Percentiles rank a stretch among this genome's conserved stretches.
Conservation (phyloP, 2,113 vertebrate species). For the Tichodroma muraria region DNA sequence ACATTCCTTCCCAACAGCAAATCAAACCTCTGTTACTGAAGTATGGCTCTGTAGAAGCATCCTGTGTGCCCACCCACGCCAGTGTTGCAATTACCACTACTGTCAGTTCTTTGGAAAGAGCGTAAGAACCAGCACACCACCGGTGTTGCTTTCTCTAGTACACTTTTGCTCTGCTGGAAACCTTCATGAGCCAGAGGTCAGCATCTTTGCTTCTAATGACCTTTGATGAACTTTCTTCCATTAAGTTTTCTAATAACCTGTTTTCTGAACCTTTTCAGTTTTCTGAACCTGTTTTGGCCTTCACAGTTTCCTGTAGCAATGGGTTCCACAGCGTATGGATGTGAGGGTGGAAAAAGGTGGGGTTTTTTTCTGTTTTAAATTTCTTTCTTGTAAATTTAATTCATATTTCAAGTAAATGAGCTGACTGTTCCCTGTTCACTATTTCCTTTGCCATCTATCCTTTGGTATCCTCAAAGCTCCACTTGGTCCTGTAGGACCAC, state of each 20-base stretch:
- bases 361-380: not conserved
- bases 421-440: not conserved
- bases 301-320: not conserved
- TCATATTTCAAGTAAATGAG: not conserved
- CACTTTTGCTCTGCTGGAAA: not conserved
- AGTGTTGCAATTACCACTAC: not conserved
- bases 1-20: not conserved
- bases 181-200: not conserved
- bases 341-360: not conserved
- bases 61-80: not conserved
- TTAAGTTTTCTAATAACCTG: not conserved
- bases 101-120: not conserved
- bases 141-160: not conserved
- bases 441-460: not conserved
- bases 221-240: not conserved
- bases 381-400: not conserved
- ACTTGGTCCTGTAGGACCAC: not conserved
- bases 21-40: not conserved
- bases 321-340: not conserved
- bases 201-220: not conserved
- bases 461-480: not conserved
- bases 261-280: not conserved
- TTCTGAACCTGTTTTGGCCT: not conserved
- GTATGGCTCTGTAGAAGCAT: not conserved
- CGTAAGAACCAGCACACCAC: not conserved